Evolutionary conservation across 2,797 vertebrate genomes (phyloP).

Genomic region (Micromesistius poutassou): DNA sequence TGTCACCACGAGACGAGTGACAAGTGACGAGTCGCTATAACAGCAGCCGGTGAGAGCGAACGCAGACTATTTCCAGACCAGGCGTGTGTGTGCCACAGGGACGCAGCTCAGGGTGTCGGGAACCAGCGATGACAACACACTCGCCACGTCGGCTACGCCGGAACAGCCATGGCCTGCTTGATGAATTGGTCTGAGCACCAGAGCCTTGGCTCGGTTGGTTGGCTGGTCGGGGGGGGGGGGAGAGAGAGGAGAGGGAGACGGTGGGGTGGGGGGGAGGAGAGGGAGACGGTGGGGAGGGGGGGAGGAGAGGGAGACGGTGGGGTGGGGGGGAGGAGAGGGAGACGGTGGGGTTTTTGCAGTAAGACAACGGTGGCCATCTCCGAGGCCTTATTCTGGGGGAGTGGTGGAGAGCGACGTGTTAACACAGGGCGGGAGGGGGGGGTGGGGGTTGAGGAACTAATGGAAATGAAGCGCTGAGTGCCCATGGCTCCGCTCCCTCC

Average conservation of each 20-base stretch:
- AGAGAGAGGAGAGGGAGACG: not conserved
- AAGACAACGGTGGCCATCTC: not conserved
- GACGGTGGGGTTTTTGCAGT: not conserved
- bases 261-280: not conserved
- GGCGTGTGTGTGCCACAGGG: not conserved
- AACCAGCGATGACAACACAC: not conserved
- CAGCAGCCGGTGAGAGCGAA: slow-evolving; percentile 42
- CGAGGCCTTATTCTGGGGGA: not conserved
- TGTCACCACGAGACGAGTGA: slow-evolving; percentile 9
- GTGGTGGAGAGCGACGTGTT: not conserved
- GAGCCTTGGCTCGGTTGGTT: not conserved
- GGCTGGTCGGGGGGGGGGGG: not conserved
- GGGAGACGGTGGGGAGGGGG: not conserved
- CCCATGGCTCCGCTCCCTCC: not conserved
- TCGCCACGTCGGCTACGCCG: not conserved
- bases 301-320: not conserved
- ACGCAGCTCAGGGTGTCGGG: not conserved
- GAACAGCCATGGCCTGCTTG: not conserved
- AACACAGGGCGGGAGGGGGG: not conserved
- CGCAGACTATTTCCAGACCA: slow-evolving; percentile 44
- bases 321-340: not conserved
- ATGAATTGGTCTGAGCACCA: not conserved
- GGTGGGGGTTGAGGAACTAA: not conserved
- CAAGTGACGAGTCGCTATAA: slow-evolving; percentile 21
- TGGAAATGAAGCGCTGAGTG: not conserved